Evolutionary conservation across 2,797 vertebrate species (phyloP).

Genomic region (Trachops cirrhosus): DNA sequence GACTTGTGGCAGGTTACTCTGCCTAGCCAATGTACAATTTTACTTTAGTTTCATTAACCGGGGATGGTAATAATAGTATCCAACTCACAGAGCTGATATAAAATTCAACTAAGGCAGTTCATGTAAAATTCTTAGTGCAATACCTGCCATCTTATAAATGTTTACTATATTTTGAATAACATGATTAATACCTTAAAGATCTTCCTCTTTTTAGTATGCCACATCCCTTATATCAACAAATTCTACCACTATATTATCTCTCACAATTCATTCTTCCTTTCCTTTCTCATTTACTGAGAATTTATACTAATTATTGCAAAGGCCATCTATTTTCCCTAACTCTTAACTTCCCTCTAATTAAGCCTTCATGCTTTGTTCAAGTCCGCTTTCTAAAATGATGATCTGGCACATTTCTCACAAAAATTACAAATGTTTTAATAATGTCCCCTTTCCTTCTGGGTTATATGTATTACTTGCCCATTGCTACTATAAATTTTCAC

Average conservation of each 20-base stretch:
- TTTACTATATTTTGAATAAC: background rate
- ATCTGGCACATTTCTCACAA: background rate
- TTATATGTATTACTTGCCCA: background rate
- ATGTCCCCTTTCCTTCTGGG: background rate
- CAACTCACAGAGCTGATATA: background rate
- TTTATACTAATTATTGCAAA: background rate
- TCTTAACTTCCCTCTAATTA: constrained; percentile 10
- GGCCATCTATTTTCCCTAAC: background rate
- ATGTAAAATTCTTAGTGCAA: background rate
- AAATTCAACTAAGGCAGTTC: background rate
- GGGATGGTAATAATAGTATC: background rate
- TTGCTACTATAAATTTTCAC: background rate
- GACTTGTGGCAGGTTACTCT: background rate
- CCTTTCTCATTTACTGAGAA: background rate
- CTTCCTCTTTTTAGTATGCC: background rate
- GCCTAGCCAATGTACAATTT: background rate
- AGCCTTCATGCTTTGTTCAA: background rate
- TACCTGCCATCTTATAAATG: background rate
- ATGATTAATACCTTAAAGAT: background rate
- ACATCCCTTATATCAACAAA: background rate
- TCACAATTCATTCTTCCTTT: background rate
- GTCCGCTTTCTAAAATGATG: background rate
- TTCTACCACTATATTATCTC: background rate
- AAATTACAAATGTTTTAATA: background rate
- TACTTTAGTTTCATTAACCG: constrained; percentile 8